Evolutionary conservation across 2,797 vertebrate genomes (phyloP).

Genomic region (Oophaga sylvatica): DNA sequence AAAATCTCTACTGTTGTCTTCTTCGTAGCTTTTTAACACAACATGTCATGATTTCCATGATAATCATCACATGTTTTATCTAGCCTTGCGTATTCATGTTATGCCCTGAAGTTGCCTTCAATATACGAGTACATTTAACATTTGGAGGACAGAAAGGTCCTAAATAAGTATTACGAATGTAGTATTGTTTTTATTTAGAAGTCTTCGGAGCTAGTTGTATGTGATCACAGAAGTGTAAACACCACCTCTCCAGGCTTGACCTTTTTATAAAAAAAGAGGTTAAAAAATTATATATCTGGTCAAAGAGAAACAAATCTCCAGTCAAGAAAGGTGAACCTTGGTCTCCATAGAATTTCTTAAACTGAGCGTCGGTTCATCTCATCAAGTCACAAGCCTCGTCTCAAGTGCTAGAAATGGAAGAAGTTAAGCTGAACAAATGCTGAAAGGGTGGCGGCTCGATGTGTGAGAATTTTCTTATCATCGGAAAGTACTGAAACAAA

Average conservation of each 20-base stretch:
- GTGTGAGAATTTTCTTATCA: slow-evolving; percentile 47
- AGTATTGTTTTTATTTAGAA: slow-evolving; percentile 8
- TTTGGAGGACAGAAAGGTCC: not conserved
- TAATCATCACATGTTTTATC: not conserved
- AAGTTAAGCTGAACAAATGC: slow-evolving; percentile 56
- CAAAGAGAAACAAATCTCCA: not conserved
- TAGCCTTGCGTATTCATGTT: not conserved
- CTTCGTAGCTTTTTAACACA: not conserved
- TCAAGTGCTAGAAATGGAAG: slow-evolving; percentile 34
- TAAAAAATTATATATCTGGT: not conserved
- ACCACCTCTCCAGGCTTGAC: not conserved
- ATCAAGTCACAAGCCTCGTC: slow-evolving; percentile 11
- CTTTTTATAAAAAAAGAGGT: not conserved
- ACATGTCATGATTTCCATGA: not conserved
- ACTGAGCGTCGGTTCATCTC: slow-evolving; percentile 14
- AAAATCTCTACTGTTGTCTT: too few species aligned
- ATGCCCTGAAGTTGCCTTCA: not conserved
- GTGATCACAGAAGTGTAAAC: slow-evolving; percentile 22
- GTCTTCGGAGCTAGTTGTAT: not conserved
- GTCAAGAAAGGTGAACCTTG: not conserved
- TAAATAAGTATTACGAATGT: not conserved
- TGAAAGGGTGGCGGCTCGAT: slow-evolving; percentile 34
- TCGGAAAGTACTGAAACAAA: slow-evolving; percentile 54
- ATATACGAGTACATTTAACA: not conserved
- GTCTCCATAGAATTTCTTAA: slow-evolving; percentile 12